Base-by-base conservation (phyloP, 2,113 vertebrate genomes). In the Phyllopteryx taeniolatus region DNA sequence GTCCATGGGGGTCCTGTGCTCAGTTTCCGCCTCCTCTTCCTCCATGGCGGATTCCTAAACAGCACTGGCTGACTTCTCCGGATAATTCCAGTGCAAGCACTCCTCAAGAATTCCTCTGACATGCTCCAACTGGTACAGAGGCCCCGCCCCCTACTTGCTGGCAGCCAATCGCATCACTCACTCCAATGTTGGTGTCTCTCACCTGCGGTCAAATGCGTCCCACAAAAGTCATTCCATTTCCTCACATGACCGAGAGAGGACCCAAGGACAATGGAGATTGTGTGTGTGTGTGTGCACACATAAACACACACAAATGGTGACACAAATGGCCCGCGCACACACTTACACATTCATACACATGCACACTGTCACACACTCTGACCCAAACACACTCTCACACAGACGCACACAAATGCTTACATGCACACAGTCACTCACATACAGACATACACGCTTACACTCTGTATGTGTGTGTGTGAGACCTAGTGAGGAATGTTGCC, bases 101-200 rank as follows among this genome's bases (percentile, higher is more conserved):
- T 87, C 83, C 84, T 71, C 43, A 33, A 53, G 73, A 80, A 90
- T 89, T 90, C 86, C 84, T 88, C 65, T 10, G 68, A 91, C 88
- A 79, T 84, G 90, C 62, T 81, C 74, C 85, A 76, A 86, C 88
- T 86, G 80, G 83, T 88, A 87, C 79, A 20, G 61, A 14, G 63
- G 70, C 73, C 72, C 43, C n/a, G 9, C 64, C 43, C 43, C 35
- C 82, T 74, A 81, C 79, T 83, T 85, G 82, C 70, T 68, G 61
- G 10, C 17, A 0, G 80, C 76, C 79, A 87, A 83, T 79, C 71
- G 67, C 75, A 79, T 85, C 68, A 43, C 75, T 76, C 35, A 2
- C 2, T 13, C 11, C 22, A 14, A 59, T 3, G 22, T n/a, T 59
- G 22, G n/a, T 31, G 14, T 33, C 59, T 14, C 31, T 33, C 67